phyloP scores from a whole-genome alignment of 2,888 invertebrate species.

The Bruchidius siliquastri region DNA sequence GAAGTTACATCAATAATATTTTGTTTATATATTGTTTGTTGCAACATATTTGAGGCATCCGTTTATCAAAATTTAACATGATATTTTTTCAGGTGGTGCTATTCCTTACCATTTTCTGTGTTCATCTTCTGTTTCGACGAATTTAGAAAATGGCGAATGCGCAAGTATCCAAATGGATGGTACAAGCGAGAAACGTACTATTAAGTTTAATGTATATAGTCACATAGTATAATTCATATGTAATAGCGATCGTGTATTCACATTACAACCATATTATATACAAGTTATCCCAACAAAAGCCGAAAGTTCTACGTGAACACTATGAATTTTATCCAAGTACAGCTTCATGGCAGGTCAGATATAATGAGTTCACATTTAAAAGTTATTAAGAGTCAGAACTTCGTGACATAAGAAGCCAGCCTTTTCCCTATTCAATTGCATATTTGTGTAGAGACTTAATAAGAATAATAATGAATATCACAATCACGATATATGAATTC shows the following conservation, averaged over 20 bases:
- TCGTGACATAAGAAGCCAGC: too few species aligned
- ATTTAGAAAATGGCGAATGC: constrained; percentile 66
- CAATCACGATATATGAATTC: too few species aligned
- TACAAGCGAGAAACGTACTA: constrained; percentile 75
- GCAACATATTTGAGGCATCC: too few species aligned
- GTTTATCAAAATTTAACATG: neutral
- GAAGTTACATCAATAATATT: too few species aligned
- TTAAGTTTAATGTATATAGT: constrained; percentile 32
- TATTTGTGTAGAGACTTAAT: too few species aligned
- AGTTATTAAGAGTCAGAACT: too few species aligned
- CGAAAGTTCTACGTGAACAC: neutral
- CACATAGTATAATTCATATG: neutral
- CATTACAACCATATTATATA: neutral
- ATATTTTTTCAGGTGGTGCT: constrained; percentile 39
- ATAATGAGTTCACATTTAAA: too few species aligned
- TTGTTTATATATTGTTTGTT: too few species aligned
- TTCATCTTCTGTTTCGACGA: constrained; percentile 76
- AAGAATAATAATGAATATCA: too few species aligned
- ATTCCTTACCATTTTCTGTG: constrained; percentile 69
- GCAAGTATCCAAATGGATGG: constrained; percentile 67
- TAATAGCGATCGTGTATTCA: neutral
- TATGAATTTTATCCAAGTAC: too few species aligned
- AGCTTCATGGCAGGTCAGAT: too few species aligned
- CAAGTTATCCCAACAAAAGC: neutral
- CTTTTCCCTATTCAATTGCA: too few species aligned